Conservation (phyloP, 2,113 vertebrate species). For the Istiophorus platypterus region DNA sequence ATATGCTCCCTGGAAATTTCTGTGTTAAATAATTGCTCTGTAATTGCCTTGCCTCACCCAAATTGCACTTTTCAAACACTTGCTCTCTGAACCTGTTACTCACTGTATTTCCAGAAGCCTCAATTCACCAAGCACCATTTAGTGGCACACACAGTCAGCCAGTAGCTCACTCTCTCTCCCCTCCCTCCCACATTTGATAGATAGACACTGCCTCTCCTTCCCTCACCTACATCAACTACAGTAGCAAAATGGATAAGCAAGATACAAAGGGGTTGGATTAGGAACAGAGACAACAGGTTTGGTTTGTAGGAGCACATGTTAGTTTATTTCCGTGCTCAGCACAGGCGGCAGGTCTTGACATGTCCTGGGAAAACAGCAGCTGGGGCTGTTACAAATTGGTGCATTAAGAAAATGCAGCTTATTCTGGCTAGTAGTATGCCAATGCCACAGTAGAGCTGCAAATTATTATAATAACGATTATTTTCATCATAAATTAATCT, state of each 20-base stretch:
- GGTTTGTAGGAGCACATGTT: slow-evolving; percentile 55
- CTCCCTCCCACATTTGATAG: neutral
- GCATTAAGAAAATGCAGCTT: slow-evolving; percentile 5
- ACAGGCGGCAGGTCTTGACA: slow-evolving; percentile 73
- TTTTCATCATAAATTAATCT: neutral
- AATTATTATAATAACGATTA: neutral
- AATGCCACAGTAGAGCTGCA: neutral
- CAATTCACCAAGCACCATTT: slow-evolving; percentile 3
- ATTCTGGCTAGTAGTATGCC: neutral
- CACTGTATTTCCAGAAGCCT: slow-evolving; percentile 2
- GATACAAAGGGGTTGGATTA: slow-evolving; percentile 14
- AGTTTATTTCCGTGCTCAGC: slow-evolving; percentile 34
- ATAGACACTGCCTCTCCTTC: neutral
- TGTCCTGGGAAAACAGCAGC: slow-evolving; percentile 66
- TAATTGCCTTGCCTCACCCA: slow-evolving; percentile 24
- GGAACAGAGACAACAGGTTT: slow-evolving; percentile 50
- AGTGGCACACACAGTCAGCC: slow-evolving; percentile 23
- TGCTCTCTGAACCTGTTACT: slow-evolving; percentile 33
- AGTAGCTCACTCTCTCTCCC: neutral
- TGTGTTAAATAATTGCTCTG: neutral
- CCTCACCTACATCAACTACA: neutral
- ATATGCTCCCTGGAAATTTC: neutral
- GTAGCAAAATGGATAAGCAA: neutral
- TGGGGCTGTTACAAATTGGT: slow-evolving; percentile 47
- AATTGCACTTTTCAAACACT: neutral